Evolutionary conservation across 2,797 vertebrate genomes (phyloP).

Genomic region (Cuculus canorus): DNA sequence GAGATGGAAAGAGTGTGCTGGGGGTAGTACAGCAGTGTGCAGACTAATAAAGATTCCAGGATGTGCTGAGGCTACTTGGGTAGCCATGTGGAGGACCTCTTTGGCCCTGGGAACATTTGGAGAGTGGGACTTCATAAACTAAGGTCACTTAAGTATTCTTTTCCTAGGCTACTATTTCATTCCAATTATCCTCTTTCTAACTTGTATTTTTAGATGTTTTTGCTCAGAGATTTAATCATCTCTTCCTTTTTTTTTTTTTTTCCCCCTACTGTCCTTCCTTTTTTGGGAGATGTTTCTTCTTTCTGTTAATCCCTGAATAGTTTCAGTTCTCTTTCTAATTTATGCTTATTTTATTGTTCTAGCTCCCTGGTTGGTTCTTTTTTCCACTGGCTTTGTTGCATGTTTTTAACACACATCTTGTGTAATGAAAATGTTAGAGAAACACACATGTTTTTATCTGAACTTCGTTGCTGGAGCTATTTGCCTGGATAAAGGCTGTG

Average conservation of each 20-base stretch:
- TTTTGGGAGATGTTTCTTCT: conserved; percentile 25
- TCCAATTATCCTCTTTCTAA: not conserved
- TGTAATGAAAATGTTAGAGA: not conserved
- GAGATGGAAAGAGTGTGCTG: not conserved
- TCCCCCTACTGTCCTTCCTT: not conserved
- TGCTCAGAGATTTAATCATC: not conserved
- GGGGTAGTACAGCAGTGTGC: not conserved
- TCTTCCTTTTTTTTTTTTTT: conserved; percentile 6
- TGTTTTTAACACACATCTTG: not conserved
- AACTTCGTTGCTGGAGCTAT: not conserved
- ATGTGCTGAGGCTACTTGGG: not conserved
- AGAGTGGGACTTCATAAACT: not conserved
- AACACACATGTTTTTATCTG: not conserved
- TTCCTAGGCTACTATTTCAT: not conserved
- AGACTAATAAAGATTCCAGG: not conserved
- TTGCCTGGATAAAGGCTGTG: not conserved
- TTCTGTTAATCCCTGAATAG: conserved; percentile 5
- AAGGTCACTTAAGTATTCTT: not conserved
- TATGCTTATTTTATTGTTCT: conserved; percentile 14
- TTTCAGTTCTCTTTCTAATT: conserved; percentile 54
- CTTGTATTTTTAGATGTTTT: not conserved
- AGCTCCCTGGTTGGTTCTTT: not conserved
- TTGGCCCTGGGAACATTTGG: not conserved
- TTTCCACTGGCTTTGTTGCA: not conserved
- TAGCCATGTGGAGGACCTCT: not conserved